Conservation (phyloP, 2,797 vertebrate genomes). For the Sebastes diaconus region DNA sequence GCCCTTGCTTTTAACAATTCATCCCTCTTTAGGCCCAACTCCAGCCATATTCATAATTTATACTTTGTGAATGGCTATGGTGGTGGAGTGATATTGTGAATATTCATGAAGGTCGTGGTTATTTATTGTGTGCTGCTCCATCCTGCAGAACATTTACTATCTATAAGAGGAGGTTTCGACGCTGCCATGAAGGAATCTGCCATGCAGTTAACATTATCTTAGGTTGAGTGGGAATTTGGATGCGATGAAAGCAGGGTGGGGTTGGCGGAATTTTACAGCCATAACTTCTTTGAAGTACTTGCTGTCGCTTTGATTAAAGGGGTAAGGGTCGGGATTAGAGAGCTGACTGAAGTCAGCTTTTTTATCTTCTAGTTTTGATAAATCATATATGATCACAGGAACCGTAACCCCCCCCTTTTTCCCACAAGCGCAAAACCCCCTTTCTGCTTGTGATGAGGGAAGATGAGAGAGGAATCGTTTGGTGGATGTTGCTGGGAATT, state of each 20-base stretch:
- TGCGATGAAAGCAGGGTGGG: constrained; percentile 44
- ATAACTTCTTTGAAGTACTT: constrained; percentile 62
- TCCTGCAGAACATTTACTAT: constrained; percentile 7
- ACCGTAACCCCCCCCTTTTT: not conserved
- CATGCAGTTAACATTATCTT: constrained; percentile 40
- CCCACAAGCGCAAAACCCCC: constrained; percentile 8
- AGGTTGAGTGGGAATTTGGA: constrained; percentile 28
- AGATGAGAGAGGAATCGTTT: constrained; percentile 31
- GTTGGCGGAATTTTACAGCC: constrained; percentile 37
- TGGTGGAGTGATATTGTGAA: constrained; percentile 30
- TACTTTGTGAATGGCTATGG: constrained; percentile 58
- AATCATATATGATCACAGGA: constrained; percentile 64
- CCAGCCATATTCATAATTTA: constrained; percentile 61
- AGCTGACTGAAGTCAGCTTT: constrained; percentile 38
- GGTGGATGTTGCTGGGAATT: constrained; percentile 38
- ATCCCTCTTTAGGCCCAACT: not conserved
- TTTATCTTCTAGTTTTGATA: constrained; percentile 59
- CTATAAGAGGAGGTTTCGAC: not conserved
- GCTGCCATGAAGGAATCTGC: constrained; percentile 24
- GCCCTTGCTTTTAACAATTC: constrained; percentile 15
- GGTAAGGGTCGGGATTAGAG: constrained; percentile 52
- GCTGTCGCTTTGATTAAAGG: constrained; percentile 65
- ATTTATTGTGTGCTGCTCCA: constrained; percentile 36
- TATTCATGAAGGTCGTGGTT: constrained; percentile 57
- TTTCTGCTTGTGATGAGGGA: constrained; percentile 32